Percentiles rank a stretch among this genome's conserved stretches.
Conservation (phyloP, 2,797 vertebrate genomes). For the Alca torda region DNA sequence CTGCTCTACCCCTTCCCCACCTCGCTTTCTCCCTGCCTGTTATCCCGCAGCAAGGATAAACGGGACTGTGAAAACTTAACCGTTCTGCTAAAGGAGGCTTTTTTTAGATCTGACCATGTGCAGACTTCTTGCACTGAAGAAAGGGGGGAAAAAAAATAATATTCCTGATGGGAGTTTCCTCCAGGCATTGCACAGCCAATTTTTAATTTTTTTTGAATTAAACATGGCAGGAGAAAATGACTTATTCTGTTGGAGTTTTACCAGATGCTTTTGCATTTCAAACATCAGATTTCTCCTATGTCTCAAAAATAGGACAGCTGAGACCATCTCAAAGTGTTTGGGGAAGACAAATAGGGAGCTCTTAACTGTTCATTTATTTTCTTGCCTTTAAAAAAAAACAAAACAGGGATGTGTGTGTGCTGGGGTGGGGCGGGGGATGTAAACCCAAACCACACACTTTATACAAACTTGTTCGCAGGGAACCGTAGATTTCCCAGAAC, state of each 20-base stretch:
- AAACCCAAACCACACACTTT: background rate
- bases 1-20: background rate
- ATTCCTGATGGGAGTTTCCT: background rate
- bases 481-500: background rate
- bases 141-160: background rate
- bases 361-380: background rate
- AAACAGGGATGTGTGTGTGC: no score
- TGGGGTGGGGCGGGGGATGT: background rate
- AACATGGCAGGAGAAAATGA: background rate
- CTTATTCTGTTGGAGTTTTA: background rate
- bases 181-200: background rate
- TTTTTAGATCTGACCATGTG: background rate
- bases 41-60: background rate
- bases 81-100: background rate
- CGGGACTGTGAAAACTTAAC: fast-evolving
- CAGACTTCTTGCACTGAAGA: background rate
- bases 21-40: fast-evolving
- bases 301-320: background rate
- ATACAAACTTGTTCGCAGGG: background rate
- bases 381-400: background rate
- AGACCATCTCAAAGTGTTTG: background rate
- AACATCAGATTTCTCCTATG: background rate
- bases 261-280: background rate
- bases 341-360: background rate
- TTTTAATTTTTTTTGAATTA: background rate